phyloP scores from a whole-genome alignment of 2,797 vertebrate genomes.

The Staurois parvus region DNA sequence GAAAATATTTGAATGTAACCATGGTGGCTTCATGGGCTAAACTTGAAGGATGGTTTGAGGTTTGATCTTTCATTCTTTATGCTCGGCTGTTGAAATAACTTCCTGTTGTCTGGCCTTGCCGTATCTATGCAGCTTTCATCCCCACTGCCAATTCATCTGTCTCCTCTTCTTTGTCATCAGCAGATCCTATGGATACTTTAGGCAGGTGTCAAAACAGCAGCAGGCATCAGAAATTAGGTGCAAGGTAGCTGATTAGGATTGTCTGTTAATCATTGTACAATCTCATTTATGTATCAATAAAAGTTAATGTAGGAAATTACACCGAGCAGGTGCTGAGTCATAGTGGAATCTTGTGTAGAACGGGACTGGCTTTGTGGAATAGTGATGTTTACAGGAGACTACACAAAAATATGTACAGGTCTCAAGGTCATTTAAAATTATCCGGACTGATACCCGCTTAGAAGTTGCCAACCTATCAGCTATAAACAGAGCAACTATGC shows the following conservation, averaged over 20 bases:
- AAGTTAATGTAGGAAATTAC: too few relatives aligned
- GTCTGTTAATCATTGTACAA: slow-evolving; percentile 42
- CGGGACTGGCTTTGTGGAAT: too few relatives aligned
- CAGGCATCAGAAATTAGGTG: not conserved
- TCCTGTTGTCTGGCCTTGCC: not conserved
- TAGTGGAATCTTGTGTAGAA: too few relatives aligned
- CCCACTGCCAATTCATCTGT: slow-evolving; percentile 1
- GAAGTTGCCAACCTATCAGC: too few relatives aligned
- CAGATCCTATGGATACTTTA: not conserved
- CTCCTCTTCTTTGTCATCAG: slow-evolving; percentile 39
- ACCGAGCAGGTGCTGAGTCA: too few relatives aligned
- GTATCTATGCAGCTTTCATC: slow-evolving; percentile 29
- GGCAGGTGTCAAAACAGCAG: slow-evolving; percentile 54
- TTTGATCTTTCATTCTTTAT: slow-evolving; percentile 31
- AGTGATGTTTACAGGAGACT: too few relatives aligned
- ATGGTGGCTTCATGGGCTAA: not conserved
- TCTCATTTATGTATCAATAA: not conserved
- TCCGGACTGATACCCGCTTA: not conserved
- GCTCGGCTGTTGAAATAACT: not conserved
- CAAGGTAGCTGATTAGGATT: not conserved
- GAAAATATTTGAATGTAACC: slow-evolving; percentile 39
- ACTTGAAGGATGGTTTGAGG: not conserved
- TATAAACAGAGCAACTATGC: too few relatives aligned
- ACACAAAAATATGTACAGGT: not conserved
- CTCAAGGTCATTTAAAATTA: not conserved